phyloP scores from a whole-genome alignment of 2,113 vertebrate genomes.

The Bambusicola thoracicus region DNA sequence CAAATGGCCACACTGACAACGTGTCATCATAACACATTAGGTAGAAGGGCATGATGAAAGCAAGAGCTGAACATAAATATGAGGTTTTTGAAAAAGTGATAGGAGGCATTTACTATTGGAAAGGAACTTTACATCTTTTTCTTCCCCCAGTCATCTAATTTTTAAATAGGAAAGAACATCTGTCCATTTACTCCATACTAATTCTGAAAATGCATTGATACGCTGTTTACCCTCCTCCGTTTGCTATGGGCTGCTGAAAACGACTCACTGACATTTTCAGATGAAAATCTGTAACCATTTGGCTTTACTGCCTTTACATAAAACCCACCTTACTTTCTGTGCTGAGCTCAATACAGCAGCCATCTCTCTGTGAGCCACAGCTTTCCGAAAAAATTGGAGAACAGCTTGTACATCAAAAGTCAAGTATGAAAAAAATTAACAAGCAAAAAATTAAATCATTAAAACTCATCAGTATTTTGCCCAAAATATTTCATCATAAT shows the following conservation, averaged over 20 bases:
- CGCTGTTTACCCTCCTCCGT: not conserved
- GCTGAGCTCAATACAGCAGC: constrained; percentile 11
- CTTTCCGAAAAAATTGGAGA: not conserved
- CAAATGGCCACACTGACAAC: not conserved
- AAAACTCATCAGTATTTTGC: constrained; percentile 45
- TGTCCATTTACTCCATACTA: not conserved
- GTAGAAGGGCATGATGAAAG: not conserved
- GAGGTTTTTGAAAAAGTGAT: not conserved
- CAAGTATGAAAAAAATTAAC: constrained; percentile 21
- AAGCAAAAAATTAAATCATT: constrained; percentile 58
- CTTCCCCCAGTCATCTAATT: not conserved
- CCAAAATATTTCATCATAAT: constrained; percentile 50
- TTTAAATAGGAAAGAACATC: constrained; percentile 2
- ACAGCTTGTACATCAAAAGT: constrained; percentile 10
- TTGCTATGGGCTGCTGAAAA: not conserved
- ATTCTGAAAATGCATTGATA: not conserved
- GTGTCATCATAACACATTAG: not conserved
- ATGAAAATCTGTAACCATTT: not conserved
- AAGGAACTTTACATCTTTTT: not conserved
- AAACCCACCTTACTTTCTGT: constrained; percentile 13
- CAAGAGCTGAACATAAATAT: not conserved
- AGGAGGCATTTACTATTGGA: not conserved
- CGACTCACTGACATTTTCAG: not conserved
- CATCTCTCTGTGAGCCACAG: not conserved
- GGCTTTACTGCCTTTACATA: not conserved